These are phyloP conservation scores for Xiphorhynchus elegans DNA, from an alignment of 2,113 vertebrate genomes.

Conservation along the genomic window DNA sequence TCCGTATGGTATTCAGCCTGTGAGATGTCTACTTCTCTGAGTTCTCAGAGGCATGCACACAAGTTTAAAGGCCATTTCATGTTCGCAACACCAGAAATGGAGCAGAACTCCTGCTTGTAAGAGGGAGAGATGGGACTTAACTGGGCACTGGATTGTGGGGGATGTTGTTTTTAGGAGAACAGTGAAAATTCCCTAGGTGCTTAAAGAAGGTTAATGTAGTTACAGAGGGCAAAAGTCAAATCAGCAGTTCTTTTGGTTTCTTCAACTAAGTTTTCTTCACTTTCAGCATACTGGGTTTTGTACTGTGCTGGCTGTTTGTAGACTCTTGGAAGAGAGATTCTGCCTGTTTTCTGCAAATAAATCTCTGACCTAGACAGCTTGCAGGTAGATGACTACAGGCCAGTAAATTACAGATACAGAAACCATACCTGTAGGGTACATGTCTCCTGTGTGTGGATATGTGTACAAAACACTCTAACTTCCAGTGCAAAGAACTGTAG, in stretches of 20 bases:
- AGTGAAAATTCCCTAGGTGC: background rate
- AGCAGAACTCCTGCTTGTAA: background rate
- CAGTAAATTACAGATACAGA: conserved; percentile 6
- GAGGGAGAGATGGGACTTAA: background rate
- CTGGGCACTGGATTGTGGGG: background rate
- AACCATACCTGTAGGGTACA: background rate
- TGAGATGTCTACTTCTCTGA: background rate
- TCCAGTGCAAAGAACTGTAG: background rate
- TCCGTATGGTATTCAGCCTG: background rate
- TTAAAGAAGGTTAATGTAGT: background rate
- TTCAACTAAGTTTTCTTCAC: background rate
- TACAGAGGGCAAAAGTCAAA: background rate
- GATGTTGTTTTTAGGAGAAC: background rate
- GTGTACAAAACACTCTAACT: background rate
- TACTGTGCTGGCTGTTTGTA: background rate
- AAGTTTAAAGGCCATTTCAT: background rate
- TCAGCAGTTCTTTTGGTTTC: background rate
- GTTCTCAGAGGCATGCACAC: background rate
- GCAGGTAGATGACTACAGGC: background rate
- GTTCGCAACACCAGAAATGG: background rate
- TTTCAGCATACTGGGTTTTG: background rate
- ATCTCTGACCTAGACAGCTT: background rate
- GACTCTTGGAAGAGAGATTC: background rate
- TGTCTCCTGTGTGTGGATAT: background rate
- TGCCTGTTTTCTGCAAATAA: background rate